phyloP scores from a whole-genome alignment of 2,888 invertebrate species.

The Automeris io region DNA sequence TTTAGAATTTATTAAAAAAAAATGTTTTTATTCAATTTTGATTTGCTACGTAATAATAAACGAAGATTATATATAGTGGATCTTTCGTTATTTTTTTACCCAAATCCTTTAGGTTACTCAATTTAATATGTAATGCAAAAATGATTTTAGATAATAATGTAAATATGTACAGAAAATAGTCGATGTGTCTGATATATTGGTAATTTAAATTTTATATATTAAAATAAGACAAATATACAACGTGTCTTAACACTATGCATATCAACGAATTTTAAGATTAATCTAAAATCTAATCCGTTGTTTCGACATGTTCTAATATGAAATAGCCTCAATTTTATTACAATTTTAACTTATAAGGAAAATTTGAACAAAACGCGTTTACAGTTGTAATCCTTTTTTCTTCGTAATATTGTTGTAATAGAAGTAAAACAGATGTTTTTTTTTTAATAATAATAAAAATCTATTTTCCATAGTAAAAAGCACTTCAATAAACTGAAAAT shows the following conservation, averaged over 20 bases:
- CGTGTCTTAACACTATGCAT: slow-evolving; percentile 76
- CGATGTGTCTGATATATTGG: slow-evolving; percentile 25
- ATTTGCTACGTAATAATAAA: too few relatives aligned
- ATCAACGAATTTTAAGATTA: slow-evolving; percentile 69
- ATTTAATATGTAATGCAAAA: slow-evolving; percentile 9
- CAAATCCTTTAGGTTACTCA: background rate
- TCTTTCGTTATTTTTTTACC: background rate
- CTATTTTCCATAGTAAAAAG: background rate
- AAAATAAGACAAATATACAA: too few relatives aligned
- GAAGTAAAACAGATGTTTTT: too few relatives aligned
- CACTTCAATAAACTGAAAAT: background rate
- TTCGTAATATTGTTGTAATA: too few relatives aligned
- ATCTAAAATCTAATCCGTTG: slow-evolving; percentile 25
- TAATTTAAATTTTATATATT: slow-evolving; percentile 56
- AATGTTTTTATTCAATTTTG: background rate
- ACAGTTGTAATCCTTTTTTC: too few relatives aligned
- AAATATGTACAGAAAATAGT: slow-evolving; percentile 57
- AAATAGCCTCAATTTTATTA: too few relatives aligned
- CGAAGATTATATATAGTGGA: too few relatives aligned
- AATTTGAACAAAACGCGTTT: background rate
- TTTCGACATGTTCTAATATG: slow-evolving; percentile 16
- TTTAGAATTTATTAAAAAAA: background rate
- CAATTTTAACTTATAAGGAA: background rate
- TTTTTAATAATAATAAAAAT: too few relatives aligned
- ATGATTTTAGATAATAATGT: slow-evolving; percentile 28